Evolutionary conservation across 2,888 invertebrate species (phyloP), one percentile per base, ranked within the genome.

Genomic region (Apodemia mormo): DNA sequence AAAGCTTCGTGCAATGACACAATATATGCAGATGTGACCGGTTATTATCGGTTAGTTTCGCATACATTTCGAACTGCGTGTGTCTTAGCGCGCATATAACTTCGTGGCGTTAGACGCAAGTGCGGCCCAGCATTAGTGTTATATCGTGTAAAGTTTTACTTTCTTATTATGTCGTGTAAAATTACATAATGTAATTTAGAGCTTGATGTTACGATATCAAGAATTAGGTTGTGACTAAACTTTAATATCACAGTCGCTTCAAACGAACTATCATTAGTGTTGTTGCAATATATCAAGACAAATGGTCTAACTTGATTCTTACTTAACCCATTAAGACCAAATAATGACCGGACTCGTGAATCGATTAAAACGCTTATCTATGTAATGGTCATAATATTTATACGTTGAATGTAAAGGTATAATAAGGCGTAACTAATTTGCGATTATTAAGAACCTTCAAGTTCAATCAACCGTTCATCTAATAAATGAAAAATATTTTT

Each of bases 201-300:
- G 4, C 14, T 49, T 14, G 49, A 49, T 56, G 29, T 56, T 56
- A 10, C 56, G 56, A 29, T 56, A 56, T 29, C 56, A 0, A 29
- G 56, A 56, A 56, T 56, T 29, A 56, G 56, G 29, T 29, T 56
- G 56, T 56, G 56, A 29, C 56, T 56, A 56, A 29, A 29, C 56
- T 10, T 8, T 56, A 56, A 56, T 56, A 56, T 10, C 10, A n/a
- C 29, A 29, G 56, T 29, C 29, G 9, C 29, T 56, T 56, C 56
- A 56, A 56, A 29, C 14, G 14, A 49, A 56, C 29, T 29, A 29
- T 56, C 56, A 29, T 29, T 56, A 56, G 29, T 10, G 29, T 10
- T 56, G 29, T 22, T 10, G 56, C 56, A 56, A 29, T 56, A 49
- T 49, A 49, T 49, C 49, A 56, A 56, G 56, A 56, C 22, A 56